Evolutionary conservation across 1,140 invertebrate genomes (phyloP), one percentile per base, ranked within the genome.

Genomic region (Halictus rubicundus): DNA sequence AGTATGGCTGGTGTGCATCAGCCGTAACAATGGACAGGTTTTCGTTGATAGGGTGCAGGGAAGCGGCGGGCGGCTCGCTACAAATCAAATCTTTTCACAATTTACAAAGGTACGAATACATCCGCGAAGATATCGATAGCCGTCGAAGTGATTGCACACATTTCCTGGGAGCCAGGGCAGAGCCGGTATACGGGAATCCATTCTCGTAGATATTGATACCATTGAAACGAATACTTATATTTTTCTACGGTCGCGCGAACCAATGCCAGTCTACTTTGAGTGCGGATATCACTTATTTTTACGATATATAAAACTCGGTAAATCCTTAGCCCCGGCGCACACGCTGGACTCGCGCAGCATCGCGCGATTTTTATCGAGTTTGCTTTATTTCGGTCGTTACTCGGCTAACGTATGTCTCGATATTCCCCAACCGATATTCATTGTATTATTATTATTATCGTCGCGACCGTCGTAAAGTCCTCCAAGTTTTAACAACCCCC

Each of bases 251-350:
- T 25, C 66, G 16, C 25, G 46, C 54, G 66, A 46, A 25, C 66
- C 25, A 32, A 21, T n/a, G 46, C 16, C 23, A 69, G 52, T 69
- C 68, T 37, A 69, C 49, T 69, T 69, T 69, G n/a, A 46, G 64
- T n/a, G 23, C 64, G 49, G 68, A 69, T 69, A 69, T 69, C 68
- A 27, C 68, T 69, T 69, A 69, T 69, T 54, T 69, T 54, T 39
- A 68, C 66, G 66, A 66, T 46, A 66, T 46, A 46, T 42, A 46
- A 49, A 66, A 66, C 64, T 66, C 64, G 25, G 39, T 25, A 66
- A 46, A 66, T 66, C 64, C 64, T 42, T 46, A 10, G 39, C 9
- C 42, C 37, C 39, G 5, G 16, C 27, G 9, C 19, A 5, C 21
- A 32, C 8, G n/a, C 0, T n/a, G 8, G n/a, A 23, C n/a, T n/a